A percentile compares a stretch with the other conserved stretches of the same genome.
phyloP scores from a whole-genome alignment of 2,888 invertebrate genomes.

The Pardosa pseudoannulata region DNA sequence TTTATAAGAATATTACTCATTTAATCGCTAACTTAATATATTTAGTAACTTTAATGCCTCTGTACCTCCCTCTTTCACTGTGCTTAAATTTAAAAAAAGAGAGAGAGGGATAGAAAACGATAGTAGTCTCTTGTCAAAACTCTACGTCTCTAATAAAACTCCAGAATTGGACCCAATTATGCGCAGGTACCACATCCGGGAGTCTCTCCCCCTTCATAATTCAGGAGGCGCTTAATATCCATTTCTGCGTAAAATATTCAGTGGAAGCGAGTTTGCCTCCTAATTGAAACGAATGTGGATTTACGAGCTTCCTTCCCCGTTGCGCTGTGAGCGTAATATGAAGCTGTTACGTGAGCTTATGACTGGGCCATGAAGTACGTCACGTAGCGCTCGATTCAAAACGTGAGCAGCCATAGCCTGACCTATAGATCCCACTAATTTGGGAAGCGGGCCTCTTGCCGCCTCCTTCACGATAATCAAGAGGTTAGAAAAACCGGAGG shows the following conservation, averaged over 20 bases:
- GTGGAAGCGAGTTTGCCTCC: slow-evolving; percentile 23
- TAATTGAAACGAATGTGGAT: slow-evolving; percentile 70
- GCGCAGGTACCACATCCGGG: slow-evolving; percentile 7
- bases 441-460: neutral
- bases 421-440: slow-evolving; percentile 23
- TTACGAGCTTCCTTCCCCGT: slow-evolving; percentile 32
- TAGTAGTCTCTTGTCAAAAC: slow-evolving; percentile 5
- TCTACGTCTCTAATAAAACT: slow-evolving; percentile 31
- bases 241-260: slow-evolving; percentile 64
- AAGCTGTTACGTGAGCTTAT: slow-evolving; percentile 52
- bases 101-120: too few relatives aligned
- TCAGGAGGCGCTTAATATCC: slow-evolving; percentile 37
- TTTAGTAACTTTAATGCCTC: too few relatives aligned
- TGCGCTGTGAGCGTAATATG: slow-evolving; percentile 40
- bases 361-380: slow-evolving; percentile 30
- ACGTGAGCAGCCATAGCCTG: slow-evolving; percentile 33
- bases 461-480: slow-evolving; percentile 8
- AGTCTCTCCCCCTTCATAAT: slow-evolving; percentile 34
- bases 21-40: too few relatives aligned
- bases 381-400: slow-evolving; percentile 57
- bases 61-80: too few relatives aligned
- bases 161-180: slow-evolving; percentile 46
- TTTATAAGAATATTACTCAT: too few relatives aligned
- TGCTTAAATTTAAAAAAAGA: too few relatives aligned
- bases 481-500: neutral